Conservation (phyloP, 2,888 invertebrate species). For the Lasioglossum oenotherae region DNA sequence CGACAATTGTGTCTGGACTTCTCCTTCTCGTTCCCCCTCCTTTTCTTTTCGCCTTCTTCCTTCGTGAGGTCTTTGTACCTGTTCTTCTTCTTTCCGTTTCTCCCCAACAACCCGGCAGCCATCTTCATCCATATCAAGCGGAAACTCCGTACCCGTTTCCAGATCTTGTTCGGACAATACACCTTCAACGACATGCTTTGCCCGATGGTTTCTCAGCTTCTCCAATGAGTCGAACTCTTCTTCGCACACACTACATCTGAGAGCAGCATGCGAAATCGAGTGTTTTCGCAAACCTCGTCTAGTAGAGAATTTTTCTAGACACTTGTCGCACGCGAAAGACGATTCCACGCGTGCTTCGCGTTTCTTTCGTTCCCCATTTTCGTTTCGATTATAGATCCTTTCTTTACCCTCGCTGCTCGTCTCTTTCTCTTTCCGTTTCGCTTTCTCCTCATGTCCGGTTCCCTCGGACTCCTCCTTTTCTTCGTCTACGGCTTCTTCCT, state of each 20-base stretch:
- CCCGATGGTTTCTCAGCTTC: conserved; percentile 76
- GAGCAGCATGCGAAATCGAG: conserved; percentile 61
- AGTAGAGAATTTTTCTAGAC: conserved; percentile 70
- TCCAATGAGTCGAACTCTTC: conserved; percentile 76
- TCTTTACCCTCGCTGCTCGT: conserved; percentile 19
- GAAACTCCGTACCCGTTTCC: conserved; percentile 60
- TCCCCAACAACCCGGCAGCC: conserved; percentile 16
- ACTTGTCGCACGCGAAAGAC: conserved; percentile 71
- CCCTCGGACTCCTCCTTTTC: not conserved
- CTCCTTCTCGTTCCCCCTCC: not conserved
- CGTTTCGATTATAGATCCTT: conserved; percentile 5
- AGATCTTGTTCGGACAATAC: conserved; percentile 78
- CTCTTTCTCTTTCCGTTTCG: conserved; percentile 10
- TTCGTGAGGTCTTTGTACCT: not conserved
- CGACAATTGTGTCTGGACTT: not conserved
- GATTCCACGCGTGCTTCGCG: conserved; percentile 5
- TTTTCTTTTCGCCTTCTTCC: conserved; percentile 32
- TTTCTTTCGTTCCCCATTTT: conserved; percentile 47
- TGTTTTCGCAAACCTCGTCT: conserved; percentile 74
- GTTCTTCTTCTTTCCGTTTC: conserved; percentile 6
- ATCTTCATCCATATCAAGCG: conserved; percentile 42
- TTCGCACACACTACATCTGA: conserved; percentile 78
- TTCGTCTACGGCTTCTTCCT: not conserved
- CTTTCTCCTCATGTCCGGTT: not conserved
- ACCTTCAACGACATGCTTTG: conserved; percentile 79